Evolutionary conservation across 2,113 vertebrate species (phyloP).

Genomic region (Lagopus leucura): DNA sequence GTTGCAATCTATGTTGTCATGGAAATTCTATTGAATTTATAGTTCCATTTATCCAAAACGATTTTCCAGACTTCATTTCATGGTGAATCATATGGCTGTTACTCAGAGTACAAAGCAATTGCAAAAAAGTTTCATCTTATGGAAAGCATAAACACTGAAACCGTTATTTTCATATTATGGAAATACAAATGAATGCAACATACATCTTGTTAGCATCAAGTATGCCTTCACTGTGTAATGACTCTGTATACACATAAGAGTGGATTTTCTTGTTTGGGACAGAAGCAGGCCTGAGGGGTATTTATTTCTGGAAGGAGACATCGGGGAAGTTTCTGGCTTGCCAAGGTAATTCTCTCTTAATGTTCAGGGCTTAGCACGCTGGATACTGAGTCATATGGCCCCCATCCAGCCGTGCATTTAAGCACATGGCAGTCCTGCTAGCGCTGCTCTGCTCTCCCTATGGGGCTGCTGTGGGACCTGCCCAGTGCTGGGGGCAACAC

Average conservation of each 20-base stretch:
- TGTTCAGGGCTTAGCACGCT: neutral
- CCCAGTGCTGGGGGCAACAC: neutral
- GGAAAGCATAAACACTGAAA: slow-evolving; percentile 74
- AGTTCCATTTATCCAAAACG: slow-evolving; percentile 87
- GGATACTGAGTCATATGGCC: neutral
- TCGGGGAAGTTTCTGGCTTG: neutral
- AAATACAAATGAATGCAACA: slow-evolving; percentile 72
- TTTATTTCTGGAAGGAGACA: slow-evolving; percentile 24
- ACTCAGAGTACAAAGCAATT: slow-evolving; percentile 83
- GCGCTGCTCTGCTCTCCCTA: rapidly evolving
- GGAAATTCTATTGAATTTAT: slow-evolving; percentile 89
- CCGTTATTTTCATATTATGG: slow-evolving; percentile 76
- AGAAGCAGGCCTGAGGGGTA: neutral
- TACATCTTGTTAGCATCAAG: slow-evolving; percentile 36
- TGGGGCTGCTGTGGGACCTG: neutral
- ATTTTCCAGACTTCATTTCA: slow-evolving; percentile 90
- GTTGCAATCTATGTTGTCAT: slow-evolving; percentile 85
- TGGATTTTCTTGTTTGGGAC: neutral
- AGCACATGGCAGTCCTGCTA: neutral
- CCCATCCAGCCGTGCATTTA: rapidly evolving
- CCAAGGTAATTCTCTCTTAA: neutral
- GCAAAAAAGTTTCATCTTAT: slow-evolving; percentile 79
- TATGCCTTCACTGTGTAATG: neutral
- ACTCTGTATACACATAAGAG: neutral
- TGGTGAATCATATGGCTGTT: slow-evolving; percentile 87